Base-by-base conservation (phyloP, 1,140 invertebrate species). In the Zaprionus vittiger region DNA sequence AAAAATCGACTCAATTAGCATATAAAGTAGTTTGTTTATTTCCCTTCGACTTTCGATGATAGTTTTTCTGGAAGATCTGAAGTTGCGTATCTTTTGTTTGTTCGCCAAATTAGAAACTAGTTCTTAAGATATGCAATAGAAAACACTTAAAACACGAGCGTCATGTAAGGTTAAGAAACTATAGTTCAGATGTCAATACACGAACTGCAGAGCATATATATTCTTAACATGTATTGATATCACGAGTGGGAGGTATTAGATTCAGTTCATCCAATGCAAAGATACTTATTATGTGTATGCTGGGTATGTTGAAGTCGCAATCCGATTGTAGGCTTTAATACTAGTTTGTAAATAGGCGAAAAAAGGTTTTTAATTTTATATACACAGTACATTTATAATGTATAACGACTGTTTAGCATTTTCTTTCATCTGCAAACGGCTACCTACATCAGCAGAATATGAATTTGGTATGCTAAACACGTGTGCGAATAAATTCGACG, bases 401-500 rank as follows among this genome's bases (percentile, higher is more conserved):
- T 57, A 12, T 57, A 49, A 38, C 26, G 28, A 24, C 41, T 68
- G 20, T 63, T 70, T 72, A 47, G 60, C 63, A 57, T 75, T 71
- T 77, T 71, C 69, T 71, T 64, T 79, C 56, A 73, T 78, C 66
- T 81, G 20, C 59, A 34, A 34, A 65, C 65, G 70, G 38, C 38
- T 55, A 67, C 22, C 34, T 55, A 67, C 15, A 64, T 17, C n/a
- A 26, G 63, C n/a, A 31, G 47, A 73, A 69, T 41, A 60, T 20
- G 22, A 56, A 78, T 68, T 86, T 57, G 37, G 61, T 52, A 83
- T 80, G 52, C 83, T 7, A 49, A 11, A 54, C 83, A 83, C 84
- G 81, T 73, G 73, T 26, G 22, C 60, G 81, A 73, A 83, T 89
- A 83, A 87, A 65, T 74, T 87, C 60, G 77, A 75, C 77, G 80